Evolutionary conservation across 1,140 invertebrate species (phyloP), one percentile per base, ranked within the genome.

Genomic region (Scaptodrosophila lebanonensis): DNA sequence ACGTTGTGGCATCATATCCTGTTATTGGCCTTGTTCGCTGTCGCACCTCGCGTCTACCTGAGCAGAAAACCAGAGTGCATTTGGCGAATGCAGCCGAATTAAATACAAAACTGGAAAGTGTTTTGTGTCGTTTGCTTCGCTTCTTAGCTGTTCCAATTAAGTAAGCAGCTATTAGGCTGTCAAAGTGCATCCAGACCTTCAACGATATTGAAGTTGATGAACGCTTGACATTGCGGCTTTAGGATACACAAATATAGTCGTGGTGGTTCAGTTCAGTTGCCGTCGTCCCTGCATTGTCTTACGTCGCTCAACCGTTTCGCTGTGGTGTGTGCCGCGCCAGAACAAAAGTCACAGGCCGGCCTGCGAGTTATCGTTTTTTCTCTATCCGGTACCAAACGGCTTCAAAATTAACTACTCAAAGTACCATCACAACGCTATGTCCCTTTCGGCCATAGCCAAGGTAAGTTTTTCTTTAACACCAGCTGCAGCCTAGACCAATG

Each of bases 351-450:
- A 39, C 50, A 50, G 53, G 50, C 35, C 47, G 47, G 54, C 44
- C 39, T 33, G 32, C 42, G 20, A 30, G 38, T 38, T 5, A 38
- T 22, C 16, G 29, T 64, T 70, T 60, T 52, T 18, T 66, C 29
- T 17, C 5, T 18, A 33, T 39, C 49, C 38, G 56, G 75, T 51
- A 53, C 62, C 48, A 43, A 87, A 83, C 76, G 83, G 85, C 85
- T 83, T 82, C 85, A 87, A 87, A 75, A 87, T 87, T 86, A 87
- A 87, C 52, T 87, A 87, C 66, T 87, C 85, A 83, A 87, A 87
- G 85, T 87, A 87, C 62, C 84, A 86, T 63, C 85, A 87, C 57
- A 87, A 87, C 83, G 85, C 85, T 85, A 87, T 87, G 85, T 86
- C 85, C 72, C 64, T 87, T 42, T 87, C 85, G 83, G 85, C 85